These are phyloP conservation scores for Lophius americanus DNA, from an alignment of 2,797 vertebrate genomes.

Conservation along the genomic window DNA sequence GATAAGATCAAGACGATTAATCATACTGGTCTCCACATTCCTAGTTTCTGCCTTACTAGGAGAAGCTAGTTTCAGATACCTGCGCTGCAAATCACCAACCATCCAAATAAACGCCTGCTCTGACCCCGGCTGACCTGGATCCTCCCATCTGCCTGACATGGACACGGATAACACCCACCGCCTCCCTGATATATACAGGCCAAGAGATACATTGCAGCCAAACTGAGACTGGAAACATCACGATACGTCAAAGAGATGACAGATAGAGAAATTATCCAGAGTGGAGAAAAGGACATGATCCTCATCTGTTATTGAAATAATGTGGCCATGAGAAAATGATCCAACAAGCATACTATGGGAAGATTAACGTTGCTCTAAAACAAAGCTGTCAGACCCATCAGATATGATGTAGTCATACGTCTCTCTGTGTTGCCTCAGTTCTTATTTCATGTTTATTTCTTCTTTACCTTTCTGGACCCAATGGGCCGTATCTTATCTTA, in stretches of 20 bases:
- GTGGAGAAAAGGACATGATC: conserved; percentile 34
- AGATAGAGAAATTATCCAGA: conserved; percentile 30
- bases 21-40: conserved; percentile 50
- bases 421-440: conserved; percentile 43
- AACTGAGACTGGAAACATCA: conserved; percentile 32
- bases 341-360: conserved; percentile 62
- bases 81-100: conserved; percentile 65
- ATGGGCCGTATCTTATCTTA: conserved; percentile 22
- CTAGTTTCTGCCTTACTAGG: conserved; percentile 29
- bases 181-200: conserved; percentile 43
- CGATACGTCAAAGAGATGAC: conserved; percentile 45
- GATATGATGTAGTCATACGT: conserved; percentile 50
- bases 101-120: conserved; percentile 45
- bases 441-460: conserved; percentile 59
- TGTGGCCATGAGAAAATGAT: conserved; percentile 54
- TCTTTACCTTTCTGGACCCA: conserved; percentile 59
- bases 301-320: conserved; percentile 65
- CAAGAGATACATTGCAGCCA: conserved; percentile 38
- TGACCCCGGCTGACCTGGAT: conserved; percentile 60
- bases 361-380: conserved; percentile 61
- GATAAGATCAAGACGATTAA: conserved; percentile 62
- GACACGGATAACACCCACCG: conserved; percentile 59
- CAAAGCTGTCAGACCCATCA: conserved; percentile 55
- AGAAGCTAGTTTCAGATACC: conserved; percentile 38
- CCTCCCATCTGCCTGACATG: conserved; percentile 50